These are phyloP conservation scores for Coreoperca whiteheadi DNA, from an alignment of 2,113 vertebrate species.

Conservation along the genomic window DNA sequence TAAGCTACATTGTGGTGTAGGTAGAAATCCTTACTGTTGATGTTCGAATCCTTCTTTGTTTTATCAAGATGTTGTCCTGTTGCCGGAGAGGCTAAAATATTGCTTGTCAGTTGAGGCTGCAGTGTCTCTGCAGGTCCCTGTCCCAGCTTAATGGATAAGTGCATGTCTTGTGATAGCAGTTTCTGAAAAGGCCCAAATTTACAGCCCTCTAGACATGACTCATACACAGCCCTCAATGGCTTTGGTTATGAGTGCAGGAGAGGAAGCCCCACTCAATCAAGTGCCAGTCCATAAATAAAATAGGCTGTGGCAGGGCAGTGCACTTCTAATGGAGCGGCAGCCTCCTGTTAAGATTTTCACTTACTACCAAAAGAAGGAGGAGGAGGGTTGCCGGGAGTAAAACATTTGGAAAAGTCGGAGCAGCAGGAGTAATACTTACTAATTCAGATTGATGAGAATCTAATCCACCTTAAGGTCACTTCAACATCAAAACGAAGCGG, in stretches of 20 bases:
- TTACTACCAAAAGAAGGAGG: conserved; percentile 55
- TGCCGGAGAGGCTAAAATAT: conserved; percentile 3
- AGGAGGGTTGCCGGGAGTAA: conserved; percentile 20
- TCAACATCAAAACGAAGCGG: conserved; percentile 74
- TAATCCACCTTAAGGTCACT: conserved; percentile 83
- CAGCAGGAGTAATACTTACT: conserved; percentile 73
- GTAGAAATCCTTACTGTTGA: neutral
- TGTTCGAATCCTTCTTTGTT: conserved; percentile 1
- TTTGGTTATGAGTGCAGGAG: conserved; percentile 74
- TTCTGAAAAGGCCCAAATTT: conserved; percentile 78
- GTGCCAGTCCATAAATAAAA: conserved; percentile 84
- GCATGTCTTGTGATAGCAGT: conserved; percentile 75
- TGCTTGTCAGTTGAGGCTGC: conserved; percentile 44
- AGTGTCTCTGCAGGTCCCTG: conserved; percentile 55
- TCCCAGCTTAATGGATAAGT: conserved; percentile 76
- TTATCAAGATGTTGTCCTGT: conserved; percentile 4
- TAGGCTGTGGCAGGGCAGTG: conserved; percentile 69
- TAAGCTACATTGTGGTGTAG: neutral
- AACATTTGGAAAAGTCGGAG: conserved; percentile 77
- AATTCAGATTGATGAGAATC: conserved; percentile 84
- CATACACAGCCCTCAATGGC: conserved; percentile 70
- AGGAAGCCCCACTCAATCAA: conserved; percentile 83
- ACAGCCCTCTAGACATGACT: conserved; percentile 79
- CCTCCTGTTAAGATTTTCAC: conserved; percentile 75
- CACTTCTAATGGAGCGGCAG: conserved; percentile 74